A percentile compares a stretch with the other conserved stretches of the same genome.
phyloP scores from a whole-genome alignment of 2,888 invertebrate species.

The Ennomos erosarius region DNA sequence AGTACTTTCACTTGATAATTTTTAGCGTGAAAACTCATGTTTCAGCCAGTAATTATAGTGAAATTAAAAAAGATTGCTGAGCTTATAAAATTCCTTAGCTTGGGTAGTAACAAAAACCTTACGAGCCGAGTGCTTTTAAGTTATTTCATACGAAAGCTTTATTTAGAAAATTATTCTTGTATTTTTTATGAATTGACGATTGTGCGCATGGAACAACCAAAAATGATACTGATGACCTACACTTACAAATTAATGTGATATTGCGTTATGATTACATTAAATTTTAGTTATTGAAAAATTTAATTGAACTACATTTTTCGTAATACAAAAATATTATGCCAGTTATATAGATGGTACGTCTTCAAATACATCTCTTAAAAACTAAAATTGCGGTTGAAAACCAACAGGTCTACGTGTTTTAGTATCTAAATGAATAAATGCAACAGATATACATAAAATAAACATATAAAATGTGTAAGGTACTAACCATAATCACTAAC shows the following conservation, averaged over 20 bases:
- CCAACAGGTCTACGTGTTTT: conserved; percentile 36
- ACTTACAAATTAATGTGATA: conserved; percentile 2
- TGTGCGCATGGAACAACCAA: conserved; percentile 17
- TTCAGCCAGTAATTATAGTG: conserved; percentile 37
- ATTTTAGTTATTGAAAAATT: no score
- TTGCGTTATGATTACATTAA: conserved; percentile 2
- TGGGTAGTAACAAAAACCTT: neutral
- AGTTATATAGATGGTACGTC: conserved; percentile 44
- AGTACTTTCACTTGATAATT: conserved; percentile 37
- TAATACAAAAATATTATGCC: conserved; percentile 44
- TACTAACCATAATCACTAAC: conserved; percentile 47
- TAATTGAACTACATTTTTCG: neutral
- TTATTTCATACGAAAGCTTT: neutral
- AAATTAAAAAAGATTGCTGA: conserved; percentile 2
- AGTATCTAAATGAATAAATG: conserved; percentile 70
- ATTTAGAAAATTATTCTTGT: neutral
- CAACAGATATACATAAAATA: conserved; percentile 76
- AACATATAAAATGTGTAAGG: conserved; percentile 44
- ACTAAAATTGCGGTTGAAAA: conserved; percentile 61
- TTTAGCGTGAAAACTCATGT: conserved; percentile 42
- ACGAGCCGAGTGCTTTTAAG: conserved; percentile 7
- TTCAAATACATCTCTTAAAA: conserved; percentile 46
- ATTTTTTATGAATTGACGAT: conserved; percentile 30
- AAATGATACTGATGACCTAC: neutral
- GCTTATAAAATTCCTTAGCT: neutral